Evolutionary conservation across 2,113 vertebrate genomes (phyloP).

Genomic region (Crotalus horridus): DNA sequence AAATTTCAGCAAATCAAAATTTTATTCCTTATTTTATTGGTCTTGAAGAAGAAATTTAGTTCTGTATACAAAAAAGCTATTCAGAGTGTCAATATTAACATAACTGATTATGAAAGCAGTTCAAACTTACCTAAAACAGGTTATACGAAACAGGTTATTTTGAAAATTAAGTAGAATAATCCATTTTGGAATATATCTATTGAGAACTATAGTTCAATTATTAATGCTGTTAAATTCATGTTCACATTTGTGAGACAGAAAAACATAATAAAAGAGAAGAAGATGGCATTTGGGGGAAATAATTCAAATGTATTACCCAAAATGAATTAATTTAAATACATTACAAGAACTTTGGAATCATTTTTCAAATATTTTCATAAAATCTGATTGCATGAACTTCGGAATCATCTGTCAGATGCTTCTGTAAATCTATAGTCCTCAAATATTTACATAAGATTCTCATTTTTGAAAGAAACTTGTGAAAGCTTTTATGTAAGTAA

Average conservation of each 20-base stretch:
- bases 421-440: background rate
- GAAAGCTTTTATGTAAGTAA: background rate
- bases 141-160: background rate
- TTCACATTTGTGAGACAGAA: background rate
- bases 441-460: background rate
- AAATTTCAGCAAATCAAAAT: background rate
- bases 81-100: background rate
- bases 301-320: background rate
- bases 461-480: background rate
- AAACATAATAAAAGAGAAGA: background rate
- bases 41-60: background rate
- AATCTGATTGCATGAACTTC: background rate
- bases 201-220: background rate
- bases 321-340: background rate
- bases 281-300: background rate
- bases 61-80: background rate
- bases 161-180: background rate
- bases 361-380: background rate
- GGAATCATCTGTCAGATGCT: background rate
- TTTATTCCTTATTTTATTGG: background rate
- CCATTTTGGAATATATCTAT: background rate
- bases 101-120: background rate
- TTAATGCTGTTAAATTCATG: background rate
- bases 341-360: background rate
- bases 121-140: background rate